These are phyloP conservation scores for Chrysomallon squamiferum DNA, from an alignment of 1,140 invertebrate species.

Conservation along the genomic window DNA sequence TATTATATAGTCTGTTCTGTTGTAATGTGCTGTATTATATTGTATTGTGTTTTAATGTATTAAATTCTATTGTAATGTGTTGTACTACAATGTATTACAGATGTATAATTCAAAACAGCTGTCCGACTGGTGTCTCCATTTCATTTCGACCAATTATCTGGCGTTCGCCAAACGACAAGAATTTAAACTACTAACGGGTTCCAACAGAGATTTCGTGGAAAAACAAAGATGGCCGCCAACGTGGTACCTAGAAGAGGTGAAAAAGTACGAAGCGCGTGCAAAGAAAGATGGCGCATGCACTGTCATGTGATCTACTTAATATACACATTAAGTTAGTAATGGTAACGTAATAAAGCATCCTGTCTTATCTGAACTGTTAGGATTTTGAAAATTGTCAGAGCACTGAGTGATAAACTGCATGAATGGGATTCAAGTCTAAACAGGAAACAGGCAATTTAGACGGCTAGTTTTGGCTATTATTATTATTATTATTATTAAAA, in stretches of 20 bases:
- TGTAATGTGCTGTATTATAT: too few relatives aligned
- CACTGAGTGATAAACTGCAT: too few relatives aligned
- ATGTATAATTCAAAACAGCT: conserved; percentile 51
- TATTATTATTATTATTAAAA: too few relatives aligned
- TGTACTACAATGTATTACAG: conserved; percentile 33
- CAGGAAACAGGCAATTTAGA: too few relatives aligned
- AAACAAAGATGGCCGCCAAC: conserved; percentile 54
- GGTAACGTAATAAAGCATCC: too few relatives aligned
- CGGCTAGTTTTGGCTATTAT: too few relatives aligned
- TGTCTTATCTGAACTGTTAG: too few relatives aligned
- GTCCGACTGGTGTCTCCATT: conserved; percentile 51
- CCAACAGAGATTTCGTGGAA: conserved; percentile 44
- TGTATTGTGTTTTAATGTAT: neutral
- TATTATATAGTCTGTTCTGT: neutral
- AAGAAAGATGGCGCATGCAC: conserved; percentile 32
- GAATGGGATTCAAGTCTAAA: too few relatives aligned
- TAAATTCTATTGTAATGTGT: neutral
- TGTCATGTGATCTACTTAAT: conserved; percentile 54
- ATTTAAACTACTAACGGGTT: conserved; percentile 35
- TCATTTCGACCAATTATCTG: conserved; percentile 54
- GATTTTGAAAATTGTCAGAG: too few relatives aligned
- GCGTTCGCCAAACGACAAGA: conserved; percentile 46
- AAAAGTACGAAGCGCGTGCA: conserved; percentile 48
- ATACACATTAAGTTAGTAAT: too few relatives aligned
- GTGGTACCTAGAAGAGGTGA: conserved; percentile 47